phyloP scores from a whole-genome alignment of 2,888 invertebrate genomes.

The Helleia helle region DNA sequence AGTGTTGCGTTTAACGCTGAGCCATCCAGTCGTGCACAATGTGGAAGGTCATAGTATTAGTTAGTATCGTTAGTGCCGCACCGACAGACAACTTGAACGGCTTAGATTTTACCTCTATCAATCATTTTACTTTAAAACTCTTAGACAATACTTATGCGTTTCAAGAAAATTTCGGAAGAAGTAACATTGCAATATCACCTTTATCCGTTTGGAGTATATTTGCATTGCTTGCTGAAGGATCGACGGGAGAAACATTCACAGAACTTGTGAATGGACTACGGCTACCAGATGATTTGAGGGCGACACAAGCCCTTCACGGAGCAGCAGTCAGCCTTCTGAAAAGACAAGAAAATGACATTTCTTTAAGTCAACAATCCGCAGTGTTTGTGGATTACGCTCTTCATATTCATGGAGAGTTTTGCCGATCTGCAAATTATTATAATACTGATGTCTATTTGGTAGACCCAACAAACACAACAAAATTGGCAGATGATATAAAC shows the following conservation, averaged over 20 bases:
- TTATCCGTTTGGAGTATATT: conserved; percentile 60
- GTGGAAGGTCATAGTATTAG: conserved; percentile 38
- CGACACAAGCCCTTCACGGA: conserved; percentile 47
- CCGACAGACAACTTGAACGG: conserved; percentile 29
- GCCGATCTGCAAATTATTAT: conserved; percentile 56
- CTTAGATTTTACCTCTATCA: conserved; percentile 40
- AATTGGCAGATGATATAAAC: conserved; percentile 76
- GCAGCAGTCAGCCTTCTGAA: conserved; percentile 40
- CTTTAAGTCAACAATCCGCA: conserved; percentile 41
- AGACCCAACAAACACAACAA: conserved; percentile 66
- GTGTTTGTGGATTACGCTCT: conserved; percentile 47
- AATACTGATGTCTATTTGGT: conserved; percentile 69
- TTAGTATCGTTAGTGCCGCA: conserved; percentile 36
- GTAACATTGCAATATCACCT: conserved; percentile 53
- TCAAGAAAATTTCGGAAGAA: conserved; percentile 49
- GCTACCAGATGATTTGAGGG: conserved; percentile 43
- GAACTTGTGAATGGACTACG: conserved; percentile 46
- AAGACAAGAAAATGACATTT: conserved; percentile 39
- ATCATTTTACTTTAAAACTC: conserved; percentile 48
- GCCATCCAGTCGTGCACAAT: conserved; percentile 33
- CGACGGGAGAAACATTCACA: conserved; percentile 50
- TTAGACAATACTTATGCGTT: conserved; percentile 50
- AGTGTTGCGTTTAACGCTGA: conserved; percentile 35
- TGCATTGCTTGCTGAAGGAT: conserved; percentile 55
- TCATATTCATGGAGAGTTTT: conserved; percentile 52